phyloP scores from a whole-genome alignment of 2,888 invertebrate species.

The Hypomecis atomaria region DNA sequence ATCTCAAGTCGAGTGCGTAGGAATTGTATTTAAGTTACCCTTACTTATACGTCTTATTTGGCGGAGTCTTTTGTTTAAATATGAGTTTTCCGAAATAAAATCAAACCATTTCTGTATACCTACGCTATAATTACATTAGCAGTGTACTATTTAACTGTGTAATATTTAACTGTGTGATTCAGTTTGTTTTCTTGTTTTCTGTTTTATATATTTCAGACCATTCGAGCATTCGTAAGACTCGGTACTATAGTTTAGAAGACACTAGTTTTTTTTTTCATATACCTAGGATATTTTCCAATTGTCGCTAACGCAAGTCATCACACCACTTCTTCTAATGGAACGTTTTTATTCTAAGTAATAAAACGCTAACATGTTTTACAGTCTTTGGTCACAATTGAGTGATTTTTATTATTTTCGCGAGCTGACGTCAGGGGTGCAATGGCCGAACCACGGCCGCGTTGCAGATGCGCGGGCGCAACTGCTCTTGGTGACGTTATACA shows the following conservation, averaged over 20 bases:
- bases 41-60: slow-evolving; percentile 47
- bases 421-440: slow-evolving; percentile 56
- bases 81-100: no score
- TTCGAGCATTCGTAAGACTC: not conserved
- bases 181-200: not conserved
- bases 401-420: slow-evolving; percentile 43
- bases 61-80: slow-evolving; percentile 34
- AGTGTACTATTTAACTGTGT: slow-evolving; percentile 51
- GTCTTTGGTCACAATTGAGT: slow-evolving; percentile 30
- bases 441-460: slow-evolving; percentile 46
- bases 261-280: no score
- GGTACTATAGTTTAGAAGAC: no score
- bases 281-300: not conserved
- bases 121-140: slow-evolving; percentile 10
- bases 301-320: not conserved
- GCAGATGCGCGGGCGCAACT: slow-evolving; percentile 52
- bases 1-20: slow-evolving; percentile 53
- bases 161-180: slow-evolving; percentile 50
- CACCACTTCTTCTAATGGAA: slow-evolving; percentile 1
- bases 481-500: slow-evolving; percentile 43
- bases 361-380: slow-evolving; percentile 22
- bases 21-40: slow-evolving; percentile 54
- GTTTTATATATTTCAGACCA: not conserved
- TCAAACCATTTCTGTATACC: no score
- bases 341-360: slow-evolving; percentile 13